Conservation (phyloP, 1,140 invertebrate species). For the Sarcophaga bullata region DNA sequence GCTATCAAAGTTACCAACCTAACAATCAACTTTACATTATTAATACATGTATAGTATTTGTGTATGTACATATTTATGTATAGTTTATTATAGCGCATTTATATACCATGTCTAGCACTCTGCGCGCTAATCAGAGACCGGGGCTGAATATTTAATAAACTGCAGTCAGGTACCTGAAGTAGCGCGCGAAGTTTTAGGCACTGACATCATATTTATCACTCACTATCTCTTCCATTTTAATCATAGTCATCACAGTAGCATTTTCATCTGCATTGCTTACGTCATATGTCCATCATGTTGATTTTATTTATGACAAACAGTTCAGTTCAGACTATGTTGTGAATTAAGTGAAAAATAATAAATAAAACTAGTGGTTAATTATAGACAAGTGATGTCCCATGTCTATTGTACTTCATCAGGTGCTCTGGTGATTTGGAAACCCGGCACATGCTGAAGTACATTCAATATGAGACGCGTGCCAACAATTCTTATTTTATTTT, state of each 20-base stretch:
- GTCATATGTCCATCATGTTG: too few species aligned
- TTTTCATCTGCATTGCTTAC: too few species aligned
- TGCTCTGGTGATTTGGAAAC: slow-evolving; percentile 89
- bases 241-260: background rate
- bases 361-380: background rate
- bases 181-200: slow-evolving; percentile 82
- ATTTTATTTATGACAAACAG: background rate
- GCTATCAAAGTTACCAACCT: too few species aligned
- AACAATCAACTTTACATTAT: too few species aligned
- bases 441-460: slow-evolving; percentile 98
- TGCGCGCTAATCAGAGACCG: slow-evolving; percentile 80
- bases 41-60: too few species aligned
- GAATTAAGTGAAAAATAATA: background rate
- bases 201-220: slow-evolving; percentile 40
- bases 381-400: slow-evolving; percentile 71
- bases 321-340: background rate
- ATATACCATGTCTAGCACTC: slow-evolving; percentile 59
- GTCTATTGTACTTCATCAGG: slow-evolving; percentile 99
- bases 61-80: too few species aligned
- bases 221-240: background rate
- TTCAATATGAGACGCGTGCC: slow-evolving; percentile 72
- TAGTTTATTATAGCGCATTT: background rate
- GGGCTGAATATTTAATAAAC: slow-evolving; percentile 69
- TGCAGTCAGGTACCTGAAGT: slow-evolving; percentile 97
- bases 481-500: slow-evolving; percentile 36